These are phyloP conservation scores for Daubentonia madagascariensis DNA, from an alignment of 2,113 vertebrate genomes.

Conservation along the genomic window DNA sequence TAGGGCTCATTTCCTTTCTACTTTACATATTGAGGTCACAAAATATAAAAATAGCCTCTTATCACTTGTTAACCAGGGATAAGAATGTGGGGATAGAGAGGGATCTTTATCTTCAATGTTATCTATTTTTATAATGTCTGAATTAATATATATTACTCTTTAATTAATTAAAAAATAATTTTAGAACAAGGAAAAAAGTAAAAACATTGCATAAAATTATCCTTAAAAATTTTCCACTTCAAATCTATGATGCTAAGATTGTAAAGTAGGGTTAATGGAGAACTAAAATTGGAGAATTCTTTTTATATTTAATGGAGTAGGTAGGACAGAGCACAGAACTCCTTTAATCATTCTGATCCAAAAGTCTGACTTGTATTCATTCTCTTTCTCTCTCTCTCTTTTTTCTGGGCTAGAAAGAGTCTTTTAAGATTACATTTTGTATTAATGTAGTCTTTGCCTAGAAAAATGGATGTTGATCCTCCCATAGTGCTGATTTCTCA, in stretches of 20 bases:
- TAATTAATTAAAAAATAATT: constrained; percentile 53
- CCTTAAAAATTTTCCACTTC: constrained; percentile 42
- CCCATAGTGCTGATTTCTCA: constrained; percentile 30
- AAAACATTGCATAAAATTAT: constrained; percentile 40
- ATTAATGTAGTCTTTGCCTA: constrained; percentile 4
- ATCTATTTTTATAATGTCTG: constrained; percentile 55
- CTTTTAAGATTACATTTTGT: constrained; percentile 39
- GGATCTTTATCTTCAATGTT: not conserved
- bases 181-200: constrained; percentile 43
- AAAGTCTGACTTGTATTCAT: not conserved
- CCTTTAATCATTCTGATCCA: constrained; percentile 34
- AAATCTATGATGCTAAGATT: not conserved
- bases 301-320: constrained; percentile 71
- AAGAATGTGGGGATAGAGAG: not conserved
- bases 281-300: constrained; percentile 69
- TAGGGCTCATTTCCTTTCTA: not conserved
- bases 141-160: constrained; percentile 42
- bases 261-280: constrained; percentile 43
- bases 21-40: not conserved
- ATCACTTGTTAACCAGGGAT: not conserved
- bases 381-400: too few species aligned
- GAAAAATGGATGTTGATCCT: not conserved
- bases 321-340: constrained; percentile 38
- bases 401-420: not conserved
- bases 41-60: not conserved